Percentiles rank a stretch among this genome's conserved stretches.
phyloP scores from a whole-genome alignment of 2,797 vertebrate genomes.

The Mormyrus hasselquistii region DNA sequence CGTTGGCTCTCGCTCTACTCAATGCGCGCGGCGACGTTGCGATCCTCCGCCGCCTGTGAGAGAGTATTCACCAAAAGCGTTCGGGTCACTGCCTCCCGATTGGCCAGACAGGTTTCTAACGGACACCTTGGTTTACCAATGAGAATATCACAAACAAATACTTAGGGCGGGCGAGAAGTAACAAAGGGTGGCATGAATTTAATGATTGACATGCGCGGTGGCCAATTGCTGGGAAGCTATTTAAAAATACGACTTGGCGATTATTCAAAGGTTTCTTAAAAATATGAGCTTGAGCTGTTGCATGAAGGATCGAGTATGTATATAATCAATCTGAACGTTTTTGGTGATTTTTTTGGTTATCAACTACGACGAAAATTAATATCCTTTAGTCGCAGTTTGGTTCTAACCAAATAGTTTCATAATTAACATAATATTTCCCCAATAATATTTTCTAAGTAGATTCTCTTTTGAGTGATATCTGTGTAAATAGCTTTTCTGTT shows the following conservation, averaged over 20 bases:
- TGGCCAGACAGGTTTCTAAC: slow-evolving; percentile 40
- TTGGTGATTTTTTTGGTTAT: background rate
- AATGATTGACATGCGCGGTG: slow-evolving; percentile 36
- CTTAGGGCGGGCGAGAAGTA: slow-evolving; percentile 28
- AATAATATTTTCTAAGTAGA: background rate
- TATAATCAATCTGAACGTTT: background rate
- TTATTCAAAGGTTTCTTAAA: slow-evolving; percentile 5
- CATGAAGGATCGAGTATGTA: background rate
- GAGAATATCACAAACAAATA: background rate
- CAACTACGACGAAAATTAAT: background rate
- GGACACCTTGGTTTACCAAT: slow-evolving; percentile 46
- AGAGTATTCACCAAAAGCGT: slow-evolving; percentile 46
- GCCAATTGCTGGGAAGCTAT: slow-evolving; percentile 46
- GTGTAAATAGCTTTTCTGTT: background rate
- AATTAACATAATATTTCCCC: background rate
- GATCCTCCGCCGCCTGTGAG: slow-evolving; percentile 60
- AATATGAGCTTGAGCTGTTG: background rate
- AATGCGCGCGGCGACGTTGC: slow-evolving; percentile 59
- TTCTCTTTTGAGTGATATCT: background rate
- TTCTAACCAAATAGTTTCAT: background rate
- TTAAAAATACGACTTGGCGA: slow-evolving; percentile 33
- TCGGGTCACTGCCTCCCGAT: slow-evolving; percentile 46
- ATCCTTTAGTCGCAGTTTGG: background rate
- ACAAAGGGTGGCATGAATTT: background rate
- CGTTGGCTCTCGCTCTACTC: slow-evolving; percentile 51